Evolutionary conservation across 2,797 vertebrate species (phyloP), one percentile per base, ranked within the genome.

Genomic region (Synanceia verrucosa): DNA sequence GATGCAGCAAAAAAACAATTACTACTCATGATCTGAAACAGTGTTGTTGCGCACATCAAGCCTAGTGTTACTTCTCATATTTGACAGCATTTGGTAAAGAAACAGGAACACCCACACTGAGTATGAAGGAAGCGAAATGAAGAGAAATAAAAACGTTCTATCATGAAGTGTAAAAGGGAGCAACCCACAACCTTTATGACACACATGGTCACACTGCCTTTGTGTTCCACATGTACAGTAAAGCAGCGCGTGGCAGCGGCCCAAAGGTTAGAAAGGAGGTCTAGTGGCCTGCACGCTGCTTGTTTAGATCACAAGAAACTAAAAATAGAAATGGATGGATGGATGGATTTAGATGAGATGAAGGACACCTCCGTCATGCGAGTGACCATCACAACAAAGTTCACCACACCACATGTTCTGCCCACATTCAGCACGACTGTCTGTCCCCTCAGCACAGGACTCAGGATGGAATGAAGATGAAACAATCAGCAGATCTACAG

Each of bases 111-210:
- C 82, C 81, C 73, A 81, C 79, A 19, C 39, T 13, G 47, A 61
- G 66, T 39, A 66, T 79, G 52, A 65, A 80, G 77, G 69, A 84
- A 87, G 65, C 65, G 12, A 78, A 50, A 78, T 67, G 37, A 11
- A 70, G 31, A 62, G 9, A 75, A 44, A 46, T n/a, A 21, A n/a
- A 46, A 70, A 13, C 29, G 9, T n/a, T 56, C 26, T 19, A 66
- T 65, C 24, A 18, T 57, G 18, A 60, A 24, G 59, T 52, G 36
- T 62, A 65, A 78, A 68, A 70, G 10, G 56, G 37, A 58, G 33
- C 44, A 73, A 29, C 57, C 74, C 55, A 78, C 52, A 5, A 78
- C 66, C 48, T 84, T 73, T 81, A 44, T 52, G 66, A 75, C 31
- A 51, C 75, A 78, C 63, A 6, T 24, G 39, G 33, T 70, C 34